Conservation (phyloP, 2,113 vertebrate genomes). For the Pithys albifrons region DNA sequence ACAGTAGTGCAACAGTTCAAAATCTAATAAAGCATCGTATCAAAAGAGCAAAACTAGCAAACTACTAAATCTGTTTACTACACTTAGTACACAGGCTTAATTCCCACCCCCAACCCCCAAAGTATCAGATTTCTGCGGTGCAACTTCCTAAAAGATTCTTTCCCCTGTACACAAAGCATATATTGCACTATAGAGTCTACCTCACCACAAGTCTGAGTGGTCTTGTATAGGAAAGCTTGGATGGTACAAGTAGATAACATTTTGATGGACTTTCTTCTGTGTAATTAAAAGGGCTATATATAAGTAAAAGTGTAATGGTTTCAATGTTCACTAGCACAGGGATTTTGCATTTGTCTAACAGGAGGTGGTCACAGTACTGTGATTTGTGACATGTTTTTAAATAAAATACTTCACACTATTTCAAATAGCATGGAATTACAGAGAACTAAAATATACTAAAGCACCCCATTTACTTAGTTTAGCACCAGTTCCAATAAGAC, state of each 20-base stretch:
- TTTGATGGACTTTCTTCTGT: not conserved
- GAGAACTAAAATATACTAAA: not conserved
- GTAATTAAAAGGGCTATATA: not conserved
- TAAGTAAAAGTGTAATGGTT: not conserved
- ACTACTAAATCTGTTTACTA: not conserved
- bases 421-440: not conserved
- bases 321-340: not conserved
- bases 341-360: not conserved
- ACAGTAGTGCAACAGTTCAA: not conserved
- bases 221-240: not conserved
- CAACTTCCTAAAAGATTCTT: not conserved
- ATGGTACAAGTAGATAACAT: not conserved
- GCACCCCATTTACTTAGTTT: slow-evolving; percentile 34
- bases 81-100: not conserved
- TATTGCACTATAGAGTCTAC: not conserved
- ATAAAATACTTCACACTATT: not conserved
- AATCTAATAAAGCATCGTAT: not conserved
- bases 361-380: not conserved
- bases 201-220: not conserved
- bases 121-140: not conserved
- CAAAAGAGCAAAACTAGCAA: not conserved
- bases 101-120: too few species aligned
- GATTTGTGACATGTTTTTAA: not conserved
- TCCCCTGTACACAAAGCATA: accelerated
- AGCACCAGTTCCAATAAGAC: slow-evolving; percentile 46